Percentiles rank a stretch among this genome's conserved stretches.
Evolutionary conservation across 2,113 vertebrate species (phyloP).

Genomic region (Oxygymnocypris stewartii): DNA sequence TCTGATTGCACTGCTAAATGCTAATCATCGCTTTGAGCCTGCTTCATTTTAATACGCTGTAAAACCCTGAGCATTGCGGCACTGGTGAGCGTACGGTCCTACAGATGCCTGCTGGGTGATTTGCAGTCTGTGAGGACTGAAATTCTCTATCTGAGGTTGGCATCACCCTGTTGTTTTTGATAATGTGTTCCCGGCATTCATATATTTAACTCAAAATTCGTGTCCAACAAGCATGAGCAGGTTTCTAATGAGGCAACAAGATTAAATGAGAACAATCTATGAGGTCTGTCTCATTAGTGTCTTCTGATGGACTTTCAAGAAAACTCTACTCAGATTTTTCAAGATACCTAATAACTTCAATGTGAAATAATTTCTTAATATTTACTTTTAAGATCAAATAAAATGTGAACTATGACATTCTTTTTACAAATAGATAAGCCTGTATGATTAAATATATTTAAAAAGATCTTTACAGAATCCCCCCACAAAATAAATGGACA

Average conservation of each 20-base stretch:
- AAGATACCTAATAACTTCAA: not conserved
- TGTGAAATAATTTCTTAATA: not conserved
- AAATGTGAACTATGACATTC: too few species aligned
- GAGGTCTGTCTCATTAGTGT: not conserved
- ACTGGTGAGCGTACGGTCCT: not conserved
- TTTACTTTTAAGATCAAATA: not conserved
- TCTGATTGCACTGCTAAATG: slow-evolving; percentile 61
- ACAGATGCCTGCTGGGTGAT: not conserved
- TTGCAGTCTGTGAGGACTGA: not conserved
- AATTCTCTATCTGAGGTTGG: not conserved
- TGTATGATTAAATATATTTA: too few species aligned
- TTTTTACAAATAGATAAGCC: too few species aligned
- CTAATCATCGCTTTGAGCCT: slow-evolving; percentile 58
- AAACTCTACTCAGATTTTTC: not conserved
- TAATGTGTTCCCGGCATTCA: not conserved
- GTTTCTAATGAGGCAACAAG: not conserved
- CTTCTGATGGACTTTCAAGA: not conserved
- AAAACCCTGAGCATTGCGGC: slow-evolving; percentile 22
- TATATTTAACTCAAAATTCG: not conserved
- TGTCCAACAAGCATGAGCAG: not conserved
- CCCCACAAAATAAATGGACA: too few species aligned
- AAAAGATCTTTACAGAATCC: too few species aligned
- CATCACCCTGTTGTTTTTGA: not conserved
- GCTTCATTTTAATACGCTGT: slow-evolving; percentile 51
- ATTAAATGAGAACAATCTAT: not conserved